Percentiles rank a stretch among this genome's conserved stretches.
phyloP scores from a whole-genome alignment of 2,113 vertebrate species.

The Nipponia nippon region DNA sequence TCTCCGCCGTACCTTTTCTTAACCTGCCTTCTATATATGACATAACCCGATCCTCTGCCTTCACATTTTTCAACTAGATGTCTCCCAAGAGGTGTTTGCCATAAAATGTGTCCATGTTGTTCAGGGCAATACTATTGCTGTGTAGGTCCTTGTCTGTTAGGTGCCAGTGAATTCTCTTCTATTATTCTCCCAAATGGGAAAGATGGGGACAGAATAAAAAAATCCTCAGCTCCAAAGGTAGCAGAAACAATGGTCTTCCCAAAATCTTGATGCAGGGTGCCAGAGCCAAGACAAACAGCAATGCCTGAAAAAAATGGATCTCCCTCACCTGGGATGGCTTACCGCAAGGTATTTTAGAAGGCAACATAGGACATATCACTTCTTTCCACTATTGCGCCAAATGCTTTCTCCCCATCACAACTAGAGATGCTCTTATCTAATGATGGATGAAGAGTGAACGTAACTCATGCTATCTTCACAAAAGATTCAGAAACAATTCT shows the following conservation, averaged over 20 bases:
- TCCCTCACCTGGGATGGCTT: neutral
- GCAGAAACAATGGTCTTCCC: neutral
- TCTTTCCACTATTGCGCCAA: neutral
- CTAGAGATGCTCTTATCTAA: neutral
- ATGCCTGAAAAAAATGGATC: neutral
- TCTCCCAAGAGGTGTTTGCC: neutral
- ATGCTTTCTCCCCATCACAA: neutral
- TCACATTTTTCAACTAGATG: neutral
- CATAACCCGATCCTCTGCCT: neutral
- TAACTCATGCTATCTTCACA: neutral
- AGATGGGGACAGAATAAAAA: neutral
- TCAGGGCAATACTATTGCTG: neutral
- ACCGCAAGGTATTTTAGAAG: neutral
- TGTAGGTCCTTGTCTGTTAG: fast-evolving
- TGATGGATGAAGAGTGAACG: neutral
- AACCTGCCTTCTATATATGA: neutral
- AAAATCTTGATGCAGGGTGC: neutral
- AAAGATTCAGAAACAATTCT: neutral
- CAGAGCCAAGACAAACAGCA: neutral
- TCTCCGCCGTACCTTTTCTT: neutral
- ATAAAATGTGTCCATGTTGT: neutral
- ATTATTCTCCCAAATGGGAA: neutral
- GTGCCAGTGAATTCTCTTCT: neutral
- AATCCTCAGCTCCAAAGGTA: neutral
- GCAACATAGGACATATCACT: neutral